phyloP scores from a whole-genome alignment of 2,113 vertebrate species.

The Bubalus kerabau region DNA sequence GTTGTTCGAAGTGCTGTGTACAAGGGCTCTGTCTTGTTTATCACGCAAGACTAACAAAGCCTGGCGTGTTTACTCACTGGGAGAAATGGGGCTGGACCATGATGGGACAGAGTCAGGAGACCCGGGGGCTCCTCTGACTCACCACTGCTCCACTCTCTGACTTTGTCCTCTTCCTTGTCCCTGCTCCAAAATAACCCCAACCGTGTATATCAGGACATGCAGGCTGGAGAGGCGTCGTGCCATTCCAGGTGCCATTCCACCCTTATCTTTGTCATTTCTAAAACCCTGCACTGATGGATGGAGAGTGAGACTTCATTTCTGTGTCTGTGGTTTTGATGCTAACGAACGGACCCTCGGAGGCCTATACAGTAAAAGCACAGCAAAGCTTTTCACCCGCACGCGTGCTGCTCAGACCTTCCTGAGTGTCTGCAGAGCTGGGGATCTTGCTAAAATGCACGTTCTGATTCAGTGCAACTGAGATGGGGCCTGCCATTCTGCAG shows the following conservation, averaged over 20 bases:
- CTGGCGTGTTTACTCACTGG: not conserved
- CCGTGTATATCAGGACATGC: fast-evolving
- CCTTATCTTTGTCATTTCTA: not conserved
- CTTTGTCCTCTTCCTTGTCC: not conserved
- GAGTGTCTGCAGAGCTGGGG: fast-evolving
- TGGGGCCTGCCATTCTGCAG: not conserved
- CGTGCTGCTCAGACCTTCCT: not conserved
- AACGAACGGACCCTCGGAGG: not conserved
- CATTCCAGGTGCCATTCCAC: not conserved
- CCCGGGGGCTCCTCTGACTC: not conserved
- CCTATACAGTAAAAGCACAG: fast-evolving
- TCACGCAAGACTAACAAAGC: conserved; percentile 10
- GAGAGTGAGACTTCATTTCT: not conserved
- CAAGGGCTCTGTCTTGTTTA: conserved; percentile 40
- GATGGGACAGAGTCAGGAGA: not conserved
- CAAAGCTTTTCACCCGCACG: not conserved
- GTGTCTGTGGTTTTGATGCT: not conserved
- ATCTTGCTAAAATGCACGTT: not conserved
- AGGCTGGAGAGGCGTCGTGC: not conserved
- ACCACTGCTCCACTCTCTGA: not conserved
- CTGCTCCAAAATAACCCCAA: not conserved
- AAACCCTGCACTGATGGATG: not conserved
- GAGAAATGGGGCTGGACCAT: not conserved
- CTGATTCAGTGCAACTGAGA: not conserved
- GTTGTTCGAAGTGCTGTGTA: not conserved